Percentiles rank a stretch among this genome's conserved stretches.
phyloP scores from a whole-genome alignment of 2,888 invertebrate species.

The Boloria euphrosyne region DNA sequence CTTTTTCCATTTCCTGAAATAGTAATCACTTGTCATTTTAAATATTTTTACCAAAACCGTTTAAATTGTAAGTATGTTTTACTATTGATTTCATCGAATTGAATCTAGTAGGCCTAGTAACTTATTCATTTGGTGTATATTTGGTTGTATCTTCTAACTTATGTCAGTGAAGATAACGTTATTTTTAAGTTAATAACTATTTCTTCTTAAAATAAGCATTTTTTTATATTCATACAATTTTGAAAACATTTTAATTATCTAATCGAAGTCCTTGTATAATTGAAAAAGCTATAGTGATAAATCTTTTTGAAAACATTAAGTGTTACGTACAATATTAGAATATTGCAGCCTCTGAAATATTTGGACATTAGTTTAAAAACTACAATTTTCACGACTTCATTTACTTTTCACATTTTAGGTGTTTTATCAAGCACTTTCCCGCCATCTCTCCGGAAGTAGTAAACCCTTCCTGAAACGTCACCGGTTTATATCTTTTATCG shows the following conservation, averaged over 20 bases:
- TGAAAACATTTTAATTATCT: no score
- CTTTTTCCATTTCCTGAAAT: conserved; percentile 61
- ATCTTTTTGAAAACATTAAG: no score
- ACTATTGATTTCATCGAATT: background rate
- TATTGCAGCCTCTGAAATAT: no score
- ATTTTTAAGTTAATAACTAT: no score
- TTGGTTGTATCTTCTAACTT: background rate
- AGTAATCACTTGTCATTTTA: conserved; percentile 52
- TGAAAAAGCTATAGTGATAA: no score
- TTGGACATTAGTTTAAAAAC: no score
- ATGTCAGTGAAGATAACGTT: no score
- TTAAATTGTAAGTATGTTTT: background rate
- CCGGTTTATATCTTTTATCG: conserved; percentile 51
- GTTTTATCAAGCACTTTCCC: conserved; percentile 72
- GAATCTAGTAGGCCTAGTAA: background rate
- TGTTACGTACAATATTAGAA: no score
- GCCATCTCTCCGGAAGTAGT: conserved; percentile 82
- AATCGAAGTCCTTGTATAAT: no score
- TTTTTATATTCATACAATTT: no score
- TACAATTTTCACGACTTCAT: no score
- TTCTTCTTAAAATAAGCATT: no score
- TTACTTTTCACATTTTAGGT: conserved; percentile 38
- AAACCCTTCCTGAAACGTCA: conserved; percentile 67
- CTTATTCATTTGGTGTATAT: background rate
- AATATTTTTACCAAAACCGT: background rate